Evolutionary conservation across 2,113 vertebrate genomes (phyloP), one percentile per base, ranked within the genome.

Genomic region (Echinops telfairi): DNA sequence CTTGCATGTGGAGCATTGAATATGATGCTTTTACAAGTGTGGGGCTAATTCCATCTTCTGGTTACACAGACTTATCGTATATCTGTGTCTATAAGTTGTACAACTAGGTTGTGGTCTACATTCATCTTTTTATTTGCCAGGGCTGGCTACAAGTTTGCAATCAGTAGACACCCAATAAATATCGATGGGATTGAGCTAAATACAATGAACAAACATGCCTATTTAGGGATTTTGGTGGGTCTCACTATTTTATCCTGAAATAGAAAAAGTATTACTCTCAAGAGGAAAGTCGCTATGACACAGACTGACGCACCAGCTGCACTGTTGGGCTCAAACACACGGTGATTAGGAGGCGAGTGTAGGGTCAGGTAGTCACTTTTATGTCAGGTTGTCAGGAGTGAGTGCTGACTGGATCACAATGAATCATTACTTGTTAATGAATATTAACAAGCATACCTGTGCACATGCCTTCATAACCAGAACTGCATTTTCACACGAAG

Each of bases 161-260:
- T 29, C 23, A 84, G 40, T 0, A 84, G 22, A 78, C 38, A 62
- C 47, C 83, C 47, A 70, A 58, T 38, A 80, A 58, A 47, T 53
- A 20, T 75, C 77, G 89, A 64, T 58, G 36, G 36, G 75, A 36
- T 16, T 78, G 10, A 87, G 68, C 60, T 93, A 84, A 85, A 85
- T 38, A 92, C 92, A 96, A 84, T 70, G 14, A 78, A 17, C 62
- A 17, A 77, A 78, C 90, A 33, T 79, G 15, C 29, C 57, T 40
- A 47, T 27, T 66, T 92, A 38, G 19, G 10, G 47, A 83, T 62
- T 22, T n/a, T 88, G 76, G 86, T 73, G 43, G 68, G 43, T 68
- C 58, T 70, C 80, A 70, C 27, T n/a, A 36, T 88, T 64, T 90
- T 33, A 85, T 83, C 88, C 70, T 25, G 60, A 64, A 83, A 70